Evolutionary conservation across 1,140 invertebrate genomes (phyloP).

Genomic region (Platyscapa corneri): DNA sequence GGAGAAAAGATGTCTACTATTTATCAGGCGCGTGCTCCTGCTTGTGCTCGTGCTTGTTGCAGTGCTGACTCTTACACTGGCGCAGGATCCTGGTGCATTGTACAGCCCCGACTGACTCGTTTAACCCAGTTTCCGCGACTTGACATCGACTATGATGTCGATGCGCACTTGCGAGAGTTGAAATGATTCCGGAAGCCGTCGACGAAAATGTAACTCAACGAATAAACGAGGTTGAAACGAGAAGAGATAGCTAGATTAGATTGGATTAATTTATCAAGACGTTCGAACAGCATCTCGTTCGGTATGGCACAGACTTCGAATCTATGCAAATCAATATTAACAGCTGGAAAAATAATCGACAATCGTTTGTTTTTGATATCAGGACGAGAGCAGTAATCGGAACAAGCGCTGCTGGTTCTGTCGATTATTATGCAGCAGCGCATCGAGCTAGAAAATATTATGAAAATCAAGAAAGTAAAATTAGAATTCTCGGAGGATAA

Average conservation of each 20-base stretch:
- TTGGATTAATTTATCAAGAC: neutral
- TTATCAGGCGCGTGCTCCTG: constrained; percentile 37
- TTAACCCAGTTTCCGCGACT: constrained; percentile 47
- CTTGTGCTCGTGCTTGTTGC: neutral
- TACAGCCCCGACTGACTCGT: constrained; percentile 17
- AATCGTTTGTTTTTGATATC: neutral
- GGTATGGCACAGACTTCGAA: too few relatives aligned
- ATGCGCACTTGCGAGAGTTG: neutral
- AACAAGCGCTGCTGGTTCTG: neutral
- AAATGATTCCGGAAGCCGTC: neutral
- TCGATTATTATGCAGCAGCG: neutral
- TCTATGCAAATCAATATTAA: neutral
- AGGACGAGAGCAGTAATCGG: neutral
- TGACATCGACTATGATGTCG: constrained; percentile 37
- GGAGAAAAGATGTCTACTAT: constrained; percentile 40
- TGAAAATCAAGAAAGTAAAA: neutral
- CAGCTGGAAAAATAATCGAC: neutral
- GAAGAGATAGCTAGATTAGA: neutral
- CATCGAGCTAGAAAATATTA: neutral
- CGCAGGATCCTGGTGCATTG: neutral
- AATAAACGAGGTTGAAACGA: neutral
- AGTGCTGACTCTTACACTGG: neutral
- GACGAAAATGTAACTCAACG: neutral
- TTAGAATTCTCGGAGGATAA: neutral
- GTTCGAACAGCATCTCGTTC: neutral